These are phyloP conservation scores for Aplysina aerophoba DNA, from an alignment of 37 sponge, comb jelly and placozoan species.

Conservation along the genomic window DNA sequence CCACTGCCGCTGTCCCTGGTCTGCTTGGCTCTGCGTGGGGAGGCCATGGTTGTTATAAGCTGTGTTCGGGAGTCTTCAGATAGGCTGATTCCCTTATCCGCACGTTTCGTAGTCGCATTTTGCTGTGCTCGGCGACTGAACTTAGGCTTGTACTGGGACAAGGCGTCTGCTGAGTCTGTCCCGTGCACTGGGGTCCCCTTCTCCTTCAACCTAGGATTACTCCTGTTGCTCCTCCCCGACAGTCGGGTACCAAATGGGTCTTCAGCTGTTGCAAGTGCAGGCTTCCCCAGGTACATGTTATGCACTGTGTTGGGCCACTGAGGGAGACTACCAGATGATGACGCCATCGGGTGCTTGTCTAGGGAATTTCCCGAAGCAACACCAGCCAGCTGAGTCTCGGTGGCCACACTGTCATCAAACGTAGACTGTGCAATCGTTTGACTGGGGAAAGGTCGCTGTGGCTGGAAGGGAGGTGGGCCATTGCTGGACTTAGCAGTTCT, in stretches of 20 bases:
- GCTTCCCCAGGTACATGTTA: slow-evolving; percentile 80
- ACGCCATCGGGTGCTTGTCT: neutral
- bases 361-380: neutral
- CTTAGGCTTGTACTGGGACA: slow-evolving; percentile 22
- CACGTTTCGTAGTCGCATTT: no score
- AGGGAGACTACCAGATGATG: neutral
- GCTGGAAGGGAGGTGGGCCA: neutral
- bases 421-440: neutral
- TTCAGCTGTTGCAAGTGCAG: slow-evolving; percentile 68
- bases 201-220: neutral
- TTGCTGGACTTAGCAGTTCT: neutral
- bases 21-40: no score
- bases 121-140: slow-evolving; percentile 46
- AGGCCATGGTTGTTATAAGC: no score
- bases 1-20: neutral
- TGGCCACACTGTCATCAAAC: no score
- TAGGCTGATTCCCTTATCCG: no score
- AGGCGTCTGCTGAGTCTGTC: neutral
- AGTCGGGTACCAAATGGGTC: slow-evolving; percentile 69
- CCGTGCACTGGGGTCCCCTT: neutral
- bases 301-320: slow-evolving; percentile 47
- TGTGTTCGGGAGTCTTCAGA: no score
- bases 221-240: neutral
- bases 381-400: no score
- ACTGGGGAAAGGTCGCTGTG: neutral